A percentile compares a stretch with the other conserved stretches of the same genome.
Conservation (phyloP, 2,797 vertebrate genomes). For the Myoxocephalus aenaeus region DNA sequence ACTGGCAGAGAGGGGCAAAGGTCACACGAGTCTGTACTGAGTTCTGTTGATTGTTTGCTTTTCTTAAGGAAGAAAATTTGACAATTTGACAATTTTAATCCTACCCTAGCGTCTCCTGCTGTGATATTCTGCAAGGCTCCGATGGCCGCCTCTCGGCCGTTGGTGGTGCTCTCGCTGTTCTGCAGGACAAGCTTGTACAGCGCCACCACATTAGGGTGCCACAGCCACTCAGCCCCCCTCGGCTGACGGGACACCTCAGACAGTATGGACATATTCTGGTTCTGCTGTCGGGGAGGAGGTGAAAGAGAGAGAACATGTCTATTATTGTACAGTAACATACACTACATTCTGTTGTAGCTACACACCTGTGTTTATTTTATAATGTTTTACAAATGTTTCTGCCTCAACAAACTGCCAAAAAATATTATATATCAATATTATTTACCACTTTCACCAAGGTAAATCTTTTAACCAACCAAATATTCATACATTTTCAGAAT, state of each 20-base stretch:
- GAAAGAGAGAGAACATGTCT: neutral
- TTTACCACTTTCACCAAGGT: neutral
- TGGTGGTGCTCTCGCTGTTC: conserved; percentile 85
- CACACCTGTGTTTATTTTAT: neutral
- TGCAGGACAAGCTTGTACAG: conserved; percentile 92
- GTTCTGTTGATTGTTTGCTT: neutral
- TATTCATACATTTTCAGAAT: neutral
- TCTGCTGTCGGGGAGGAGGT: conserved; percentile 73
- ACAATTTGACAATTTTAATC: conserved; percentile 1
- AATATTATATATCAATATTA: neutral
- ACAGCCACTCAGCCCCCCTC: conserved; percentile 94
- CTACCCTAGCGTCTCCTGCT: conserved; percentile 90
- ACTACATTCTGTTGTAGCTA: neutral
- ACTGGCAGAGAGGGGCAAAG: conserved; percentile 78
- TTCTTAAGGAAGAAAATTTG: neutral
- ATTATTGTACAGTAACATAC: neutral
- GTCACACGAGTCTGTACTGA: neutral
- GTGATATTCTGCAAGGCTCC: conserved; percentile 97
- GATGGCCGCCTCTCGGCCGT: conserved; percentile 89
- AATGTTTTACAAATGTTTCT: neutral
- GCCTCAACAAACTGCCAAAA: neutral
- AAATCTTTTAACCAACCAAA: neutral
- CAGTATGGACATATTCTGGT: conserved; percentile 87
- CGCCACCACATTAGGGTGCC: conserved; percentile 92
- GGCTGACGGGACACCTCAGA: conserved; percentile 91